These are phyloP conservation scores for Tholera decimalis DNA, from an alignment of 2,888 invertebrate species.

Conservation along the genomic window DNA sequence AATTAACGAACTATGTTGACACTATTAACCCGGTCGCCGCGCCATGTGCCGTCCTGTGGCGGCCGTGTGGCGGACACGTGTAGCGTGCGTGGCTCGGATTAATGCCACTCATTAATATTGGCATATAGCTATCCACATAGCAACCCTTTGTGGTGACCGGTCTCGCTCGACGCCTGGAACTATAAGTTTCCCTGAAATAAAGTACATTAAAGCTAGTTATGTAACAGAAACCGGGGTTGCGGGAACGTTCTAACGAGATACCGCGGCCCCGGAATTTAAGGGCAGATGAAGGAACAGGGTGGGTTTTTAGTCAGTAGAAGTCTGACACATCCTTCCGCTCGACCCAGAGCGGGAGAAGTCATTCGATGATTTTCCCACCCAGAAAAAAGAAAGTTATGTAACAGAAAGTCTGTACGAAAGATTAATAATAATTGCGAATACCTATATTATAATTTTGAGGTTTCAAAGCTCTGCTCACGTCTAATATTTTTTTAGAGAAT, in stretches of 20 bases:
- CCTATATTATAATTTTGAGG: constrained; percentile 1
- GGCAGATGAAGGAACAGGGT: no score
- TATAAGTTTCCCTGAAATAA: not conserved
- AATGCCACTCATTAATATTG: constrained; percentile 37
- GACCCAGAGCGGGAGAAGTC: no score
- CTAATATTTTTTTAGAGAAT: no score
- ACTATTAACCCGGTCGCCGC: constrained; percentile 40
- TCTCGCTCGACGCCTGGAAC: not conserved
- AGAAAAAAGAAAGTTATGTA: no score
- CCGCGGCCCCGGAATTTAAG: no score
- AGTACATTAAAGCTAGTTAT: not conserved
- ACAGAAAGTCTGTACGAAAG: no score
- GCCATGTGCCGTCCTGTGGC: not conserved
- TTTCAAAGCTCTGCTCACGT: not conserved
- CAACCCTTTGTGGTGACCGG: not conserved
- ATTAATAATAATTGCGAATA: constrained; percentile 1
- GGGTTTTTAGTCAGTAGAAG: no score
- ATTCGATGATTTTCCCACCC: no score
- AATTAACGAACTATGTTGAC: constrained; percentile 56
- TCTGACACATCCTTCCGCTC: no score
- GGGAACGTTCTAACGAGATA: no score
- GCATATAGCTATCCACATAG: not conserved
- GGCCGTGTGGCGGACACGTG: constrained; percentile 16
- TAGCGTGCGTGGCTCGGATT: constrained; percentile 11
- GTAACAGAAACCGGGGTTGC: no score